A percentile compares a stretch with the other conserved stretches of the same genome.
Conservation (phyloP, 1,140 invertebrate genomes). For the Drosophila tristis region DNA sequence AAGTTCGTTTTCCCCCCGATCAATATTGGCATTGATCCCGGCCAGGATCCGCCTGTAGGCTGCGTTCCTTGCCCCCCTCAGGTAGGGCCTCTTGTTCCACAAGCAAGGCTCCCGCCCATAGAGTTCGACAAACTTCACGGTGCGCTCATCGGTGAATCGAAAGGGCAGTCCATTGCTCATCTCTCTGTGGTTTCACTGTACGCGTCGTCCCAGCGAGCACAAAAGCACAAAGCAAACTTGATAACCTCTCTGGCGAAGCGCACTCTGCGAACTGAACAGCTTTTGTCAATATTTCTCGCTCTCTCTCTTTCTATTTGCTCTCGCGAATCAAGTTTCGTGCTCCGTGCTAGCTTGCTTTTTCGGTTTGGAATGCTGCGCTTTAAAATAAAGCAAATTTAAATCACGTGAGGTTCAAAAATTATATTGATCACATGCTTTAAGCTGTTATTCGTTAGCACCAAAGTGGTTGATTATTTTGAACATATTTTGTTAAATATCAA, state of each 20-base stretch:
- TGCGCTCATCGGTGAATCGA: conserved; percentile 63
- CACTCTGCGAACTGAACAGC: too few species aligned
- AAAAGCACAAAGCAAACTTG: too few species aligned
- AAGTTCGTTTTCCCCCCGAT: conserved; percentile 19
- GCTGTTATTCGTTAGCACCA: too few species aligned
- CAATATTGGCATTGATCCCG: conserved; percentile 45
- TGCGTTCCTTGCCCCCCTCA: conserved; percentile 42
- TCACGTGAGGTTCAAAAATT: too few species aligned
- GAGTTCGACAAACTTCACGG: conserved; percentile 57
- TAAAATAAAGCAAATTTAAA: too few species aligned
- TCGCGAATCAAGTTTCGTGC: conserved; percentile 10
- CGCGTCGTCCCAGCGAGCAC: too few species aligned
- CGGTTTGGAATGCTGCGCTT: too few species aligned
- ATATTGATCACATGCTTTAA: too few species aligned
- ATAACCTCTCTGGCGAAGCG: too few species aligned
- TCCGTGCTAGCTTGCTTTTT: conserved; percentile 31
- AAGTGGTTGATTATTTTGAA: too few species aligned
- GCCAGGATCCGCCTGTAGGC: conserved; percentile 60
- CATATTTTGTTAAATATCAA: too few species aligned
- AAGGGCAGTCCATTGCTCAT: conserved; percentile 23
- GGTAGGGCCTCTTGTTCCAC: conserved; percentile 53
- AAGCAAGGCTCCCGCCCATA: conserved; percentile 62
- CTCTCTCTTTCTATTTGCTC: conserved; percentile 3
- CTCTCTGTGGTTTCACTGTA: too few species aligned
- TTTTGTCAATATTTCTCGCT: conserved; percentile 1